These are phyloP conservation scores for Engraulis encrasicolus DNA, from an alignment of 2,113 vertebrate genomes.

Conservation along the genomic window DNA sequence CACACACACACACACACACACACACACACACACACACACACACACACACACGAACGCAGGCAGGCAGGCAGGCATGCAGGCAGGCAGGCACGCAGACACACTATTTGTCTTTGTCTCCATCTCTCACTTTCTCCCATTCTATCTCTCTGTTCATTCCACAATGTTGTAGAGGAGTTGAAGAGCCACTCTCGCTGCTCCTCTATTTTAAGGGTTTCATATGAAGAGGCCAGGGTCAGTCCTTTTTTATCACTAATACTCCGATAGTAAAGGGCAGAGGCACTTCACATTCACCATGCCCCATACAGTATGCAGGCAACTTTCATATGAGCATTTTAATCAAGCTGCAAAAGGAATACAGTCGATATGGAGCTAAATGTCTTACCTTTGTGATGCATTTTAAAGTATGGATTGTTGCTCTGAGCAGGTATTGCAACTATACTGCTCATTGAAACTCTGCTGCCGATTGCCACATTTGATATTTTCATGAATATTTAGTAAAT, in stretches of 20 bases:
- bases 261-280: neutral
- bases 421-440: too few relatives aligned
- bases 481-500: too few relatives aligned
- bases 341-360: too few relatives aligned
- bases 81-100: too few relatives aligned
- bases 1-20: neutral
- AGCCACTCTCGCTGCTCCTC: neutral
- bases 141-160: neutral
- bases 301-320: too few relatives aligned
- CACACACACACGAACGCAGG: neutral
- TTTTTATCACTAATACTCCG: neutral
- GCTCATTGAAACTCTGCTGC: too few relatives aligned
- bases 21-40: neutral
- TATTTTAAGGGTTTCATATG: neutral
- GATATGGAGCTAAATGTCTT: too few relatives aligned
- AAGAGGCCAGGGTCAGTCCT: neutral
- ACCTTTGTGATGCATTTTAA: too few relatives aligned
- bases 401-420: too few relatives aligned
- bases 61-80: too few relatives aligned
- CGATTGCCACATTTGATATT: too few relatives aligned
- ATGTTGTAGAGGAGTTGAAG: neutral
- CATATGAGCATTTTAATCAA: too few relatives aligned
- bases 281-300: neutral
- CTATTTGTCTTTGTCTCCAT: neutral
- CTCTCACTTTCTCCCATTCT: neutral